These are phyloP conservation scores for Teleiodes luculella DNA, from an alignment of 2,888 invertebrate species.

Conservation along the genomic window DNA sequence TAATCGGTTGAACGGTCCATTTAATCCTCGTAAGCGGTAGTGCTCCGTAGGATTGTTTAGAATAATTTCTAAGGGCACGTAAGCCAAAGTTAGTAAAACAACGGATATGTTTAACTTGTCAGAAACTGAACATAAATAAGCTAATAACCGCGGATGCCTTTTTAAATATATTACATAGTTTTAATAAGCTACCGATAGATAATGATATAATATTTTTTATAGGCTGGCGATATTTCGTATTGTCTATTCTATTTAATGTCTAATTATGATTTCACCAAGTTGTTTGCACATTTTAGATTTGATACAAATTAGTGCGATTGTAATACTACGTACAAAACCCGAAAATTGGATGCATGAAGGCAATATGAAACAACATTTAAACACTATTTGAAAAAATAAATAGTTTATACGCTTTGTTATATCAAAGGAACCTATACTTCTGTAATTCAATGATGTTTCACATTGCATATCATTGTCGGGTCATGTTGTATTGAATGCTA, in stretches of 20 bases:
- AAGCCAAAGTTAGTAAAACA: neutral
- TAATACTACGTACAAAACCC: too few species aligned
- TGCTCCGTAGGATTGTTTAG: neutral
- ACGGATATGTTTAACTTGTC: slow-evolving; percentile 1
- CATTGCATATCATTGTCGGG: too few species aligned
- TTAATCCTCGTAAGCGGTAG: neutral
- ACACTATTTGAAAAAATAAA: too few species aligned
- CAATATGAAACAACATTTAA: too few species aligned
- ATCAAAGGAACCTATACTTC: too few species aligned
- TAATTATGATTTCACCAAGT: neutral
- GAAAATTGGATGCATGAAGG: too few species aligned
- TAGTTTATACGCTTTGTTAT: too few species aligned
- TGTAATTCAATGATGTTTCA: too few species aligned
- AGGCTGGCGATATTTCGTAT: neutral
- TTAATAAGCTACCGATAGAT: neutral
- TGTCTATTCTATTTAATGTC: neutral
- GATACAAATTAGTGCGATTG: neutral
- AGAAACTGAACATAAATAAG: neutral
- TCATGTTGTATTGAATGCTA: too few species aligned
- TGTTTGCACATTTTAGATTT: neutral
- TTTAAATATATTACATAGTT: neutral
- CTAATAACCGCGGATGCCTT: neutral
- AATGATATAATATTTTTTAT: neutral
- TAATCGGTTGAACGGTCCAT: too few species aligned
- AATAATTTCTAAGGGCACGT: neutral